These are phyloP conservation scores for Porites cylindrica DNA, from an alignment of 92 coral and sea anemone species.

Conservation along the genomic window DNA sequence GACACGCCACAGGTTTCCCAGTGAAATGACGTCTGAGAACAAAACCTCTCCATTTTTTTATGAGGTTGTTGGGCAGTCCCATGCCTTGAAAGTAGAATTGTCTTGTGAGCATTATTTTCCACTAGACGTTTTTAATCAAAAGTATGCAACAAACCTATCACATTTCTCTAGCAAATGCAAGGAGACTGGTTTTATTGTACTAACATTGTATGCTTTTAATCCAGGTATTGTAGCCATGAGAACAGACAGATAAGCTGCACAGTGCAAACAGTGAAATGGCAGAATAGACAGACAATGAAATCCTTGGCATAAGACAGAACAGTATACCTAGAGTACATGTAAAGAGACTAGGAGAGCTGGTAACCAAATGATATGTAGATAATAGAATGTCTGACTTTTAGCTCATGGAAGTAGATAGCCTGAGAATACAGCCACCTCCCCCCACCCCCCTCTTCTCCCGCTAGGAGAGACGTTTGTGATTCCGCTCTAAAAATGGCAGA, in stretches of 20 bases:
- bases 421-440: background rate
- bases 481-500: too few species aligned
- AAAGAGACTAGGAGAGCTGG: conserved; percentile 16
- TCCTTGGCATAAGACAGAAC: conserved; percentile 14
- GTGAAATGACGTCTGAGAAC: too few species aligned
- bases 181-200: background rate
- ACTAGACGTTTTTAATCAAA: too few species aligned
- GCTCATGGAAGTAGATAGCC: background rate
- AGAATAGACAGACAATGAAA: conserved; percentile 46
- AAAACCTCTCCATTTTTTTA: too few species aligned
- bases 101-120: too few species aligned
- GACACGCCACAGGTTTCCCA: too few species aligned
- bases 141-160: too few species aligned
- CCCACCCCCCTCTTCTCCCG: too few species aligned
- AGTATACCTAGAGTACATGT: conserved; percentile 13
- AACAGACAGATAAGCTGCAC: conserved; percentile 50
- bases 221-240: conserved; percentile 59
- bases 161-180: background rate
- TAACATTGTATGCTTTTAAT: conserved; percentile 44
- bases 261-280: conserved; percentile 15
- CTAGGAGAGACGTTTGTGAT: too few species aligned
- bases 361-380: conserved; percentile 16
- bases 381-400: background rate
- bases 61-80: too few species aligned
- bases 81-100: too few species aligned